Evolutionary conservation across 2,888 invertebrate genomes (phyloP), one percentile per base, ranked within the genome.

Genomic region (Drosophila affinis): DNA sequence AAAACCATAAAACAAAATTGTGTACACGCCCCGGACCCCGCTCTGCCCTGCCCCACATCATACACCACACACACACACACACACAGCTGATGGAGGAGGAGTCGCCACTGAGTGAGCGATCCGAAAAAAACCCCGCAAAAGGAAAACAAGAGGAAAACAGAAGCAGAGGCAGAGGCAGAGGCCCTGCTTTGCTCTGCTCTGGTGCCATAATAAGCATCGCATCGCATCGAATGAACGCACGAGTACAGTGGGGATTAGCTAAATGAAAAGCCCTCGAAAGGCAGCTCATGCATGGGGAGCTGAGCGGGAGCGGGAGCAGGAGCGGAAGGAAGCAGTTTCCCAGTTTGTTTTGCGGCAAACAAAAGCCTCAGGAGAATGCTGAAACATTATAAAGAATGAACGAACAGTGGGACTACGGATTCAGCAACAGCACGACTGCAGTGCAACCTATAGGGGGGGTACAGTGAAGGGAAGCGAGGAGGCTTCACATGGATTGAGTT

Each of bases 1-100:
- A 83, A 85, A 85, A 77, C 72, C 85, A 85, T 88, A 85, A 84
- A 85, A 88, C 85, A 85, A 88, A 87, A 87, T 85, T 88, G 77
- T 87, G 71, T 87, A 76, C 84, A 83, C 72, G 77, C 61, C 68
- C 24, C 62, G 64, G 48, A 27, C 27, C 62, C 58, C 52, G 51
- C 72, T 10, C 47, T 18, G 29, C 18, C 0, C 9, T 12, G 5
- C 34, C 34, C 21, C 21, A 34, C 34, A 34, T 0, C 10, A 32
- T 9, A 32, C 56, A 45, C 29, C 51, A 56, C 51, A 56, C 47
- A 34, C n/a, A n/a, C n/a, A n/a, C n/a, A n/a, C n/a, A n/a, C 34
- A 29, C 17, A 49, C 63, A 27, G 7, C 14, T 47, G 48, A 29
- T 29, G 32, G 57, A 68, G 67, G 14, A 14, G 14, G 39, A 39